These are phyloP conservation scores for Platycheirus albimanus DNA, from an alignment of 2,888 invertebrate species.

Conservation along the genomic window DNA sequence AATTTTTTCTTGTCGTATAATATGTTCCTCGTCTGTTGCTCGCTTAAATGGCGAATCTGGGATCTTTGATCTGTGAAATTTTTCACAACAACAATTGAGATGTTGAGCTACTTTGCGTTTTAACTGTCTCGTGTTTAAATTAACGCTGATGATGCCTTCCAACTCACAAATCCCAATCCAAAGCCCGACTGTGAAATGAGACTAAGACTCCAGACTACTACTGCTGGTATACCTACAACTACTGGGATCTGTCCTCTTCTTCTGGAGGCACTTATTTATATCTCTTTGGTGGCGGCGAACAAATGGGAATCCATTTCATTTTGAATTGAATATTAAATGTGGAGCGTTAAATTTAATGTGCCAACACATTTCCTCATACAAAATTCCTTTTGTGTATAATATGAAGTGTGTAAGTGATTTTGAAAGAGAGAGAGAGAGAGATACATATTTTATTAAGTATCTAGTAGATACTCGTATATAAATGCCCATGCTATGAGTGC, in stretches of 20 bases:
- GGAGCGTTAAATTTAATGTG: conserved; percentile 66
- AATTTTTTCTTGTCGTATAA: neutral
- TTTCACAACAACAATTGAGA: conserved; percentile 71
- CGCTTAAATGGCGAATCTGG: conserved; percentile 59
- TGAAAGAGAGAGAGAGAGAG: neutral
- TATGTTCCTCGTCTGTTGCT: conserved; percentile 16
- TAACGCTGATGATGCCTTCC: conserved; percentile 19
- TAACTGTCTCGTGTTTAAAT: conserved; percentile 66
- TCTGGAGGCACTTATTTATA: conserved; percentile 22
- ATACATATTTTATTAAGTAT: neutral
- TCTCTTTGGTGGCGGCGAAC: conserved; percentile 17
- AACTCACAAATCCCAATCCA: neutral
- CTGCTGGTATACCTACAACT: no score
- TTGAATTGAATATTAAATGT: conserved; percentile 70
- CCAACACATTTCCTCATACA: conserved; percentile 43
- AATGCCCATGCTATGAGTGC: no score
- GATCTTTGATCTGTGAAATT: conserved; percentile 64
- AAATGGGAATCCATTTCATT: conserved; percentile 38
- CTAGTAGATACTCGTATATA: neutral
- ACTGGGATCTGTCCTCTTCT: neutral
- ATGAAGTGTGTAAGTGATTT: conserved; percentile 13
- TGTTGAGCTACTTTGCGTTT: conserved; percentile 71
- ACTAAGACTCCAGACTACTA: no score
- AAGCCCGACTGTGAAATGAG: no score
- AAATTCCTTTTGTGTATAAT: conserved; percentile 17